Base-by-base conservation (phyloP, 1,140 invertebrate species). In the Drosophila baimaii region DNA sequence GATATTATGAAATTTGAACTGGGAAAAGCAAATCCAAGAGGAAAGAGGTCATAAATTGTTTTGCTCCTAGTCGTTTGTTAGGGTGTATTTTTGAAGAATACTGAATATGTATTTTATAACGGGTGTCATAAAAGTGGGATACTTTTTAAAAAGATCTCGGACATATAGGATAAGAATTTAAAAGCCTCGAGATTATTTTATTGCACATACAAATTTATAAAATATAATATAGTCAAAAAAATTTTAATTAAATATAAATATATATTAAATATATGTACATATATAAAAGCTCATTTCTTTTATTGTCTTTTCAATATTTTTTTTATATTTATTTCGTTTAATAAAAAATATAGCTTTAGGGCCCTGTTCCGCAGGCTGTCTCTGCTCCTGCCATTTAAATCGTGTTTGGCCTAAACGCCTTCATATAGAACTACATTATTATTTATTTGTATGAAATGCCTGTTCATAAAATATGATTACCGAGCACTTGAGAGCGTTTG, bases 401-500 rank as follows among this genome's bases (percentile, higher is more conserved):
- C 39, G 68, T 66, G 61, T 77, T 68, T 57, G 49, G 61, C 46
- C 64, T 73, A 81, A 85, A 75, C 31, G 65, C 78, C 77, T 58
- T 59, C 66, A 70, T 59, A 81, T 61, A 79, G 57, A 79, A 73
- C 66, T 77, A 77, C 88, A 86, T 79, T 77, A 74, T 88, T 88
- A 86, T 86, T 88, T 88, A 88, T 86, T 86, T 88, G 71, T 77
- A 64, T 37, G 27, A 46, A 78, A 78, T 70, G 64, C 44, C 73
- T 77, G 74, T 77, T 61, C 58, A 78, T 77, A 78, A 78, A 70
- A 77, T 78, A 78, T 77, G 74, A 78, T 71, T 77, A 70, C 64
- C 41, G 49, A 56, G 73, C 73, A 77, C 75, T 77, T 69, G 54
- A 77, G 29, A 15, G 57, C 31, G 64, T 69, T 69, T 21, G 64